Evolutionary conservation across 1,140 invertebrate species (phyloP).

Genomic region (Tachypleus tridentatus): DNA sequence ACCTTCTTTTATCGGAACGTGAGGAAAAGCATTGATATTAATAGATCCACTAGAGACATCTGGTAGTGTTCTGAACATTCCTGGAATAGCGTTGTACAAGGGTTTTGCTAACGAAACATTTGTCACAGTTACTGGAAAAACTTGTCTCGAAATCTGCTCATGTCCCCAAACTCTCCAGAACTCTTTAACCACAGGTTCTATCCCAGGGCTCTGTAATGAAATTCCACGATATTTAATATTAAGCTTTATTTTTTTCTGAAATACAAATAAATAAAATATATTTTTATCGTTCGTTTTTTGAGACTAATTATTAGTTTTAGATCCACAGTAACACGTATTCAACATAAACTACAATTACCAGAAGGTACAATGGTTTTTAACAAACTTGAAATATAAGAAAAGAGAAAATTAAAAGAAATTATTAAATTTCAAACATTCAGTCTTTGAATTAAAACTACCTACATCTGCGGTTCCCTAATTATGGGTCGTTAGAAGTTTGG

Average conservation of each 20-base stretch:
- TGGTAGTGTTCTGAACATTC: conserved; percentile 8
- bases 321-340: too few species aligned
- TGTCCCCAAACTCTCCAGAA: conserved; percentile 24
- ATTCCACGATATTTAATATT: neutral
- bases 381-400: too few species aligned
- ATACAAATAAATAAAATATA: conserved; percentile 1
- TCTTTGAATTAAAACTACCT: too few species aligned
- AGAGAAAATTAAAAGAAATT: too few species aligned
- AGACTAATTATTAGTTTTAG: too few species aligned
- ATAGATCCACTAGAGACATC: conserved; percentile 7
- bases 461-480: too few species aligned
- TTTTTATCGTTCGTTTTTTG: too few species aligned
- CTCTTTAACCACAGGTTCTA: conserved; percentile 16
- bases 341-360: too few species aligned
- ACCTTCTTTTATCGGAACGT: conserved; percentile 24
- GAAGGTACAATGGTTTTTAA: too few species aligned
- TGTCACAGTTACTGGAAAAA: conserved; percentile 19
- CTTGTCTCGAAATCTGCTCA: conserved; percentile 22
- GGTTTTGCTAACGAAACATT: conserved; percentile 1
- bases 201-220: conserved; percentile 13
- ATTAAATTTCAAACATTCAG: too few species aligned
- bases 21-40: conserved; percentile 14
- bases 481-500: too few species aligned
- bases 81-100: neutral
- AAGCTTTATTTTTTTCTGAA: too few species aligned